These are phyloP conservation scores for Chelonus formosanus DNA, from an alignment of 2,888 invertebrate genomes.

Conservation along the genomic window DNA sequence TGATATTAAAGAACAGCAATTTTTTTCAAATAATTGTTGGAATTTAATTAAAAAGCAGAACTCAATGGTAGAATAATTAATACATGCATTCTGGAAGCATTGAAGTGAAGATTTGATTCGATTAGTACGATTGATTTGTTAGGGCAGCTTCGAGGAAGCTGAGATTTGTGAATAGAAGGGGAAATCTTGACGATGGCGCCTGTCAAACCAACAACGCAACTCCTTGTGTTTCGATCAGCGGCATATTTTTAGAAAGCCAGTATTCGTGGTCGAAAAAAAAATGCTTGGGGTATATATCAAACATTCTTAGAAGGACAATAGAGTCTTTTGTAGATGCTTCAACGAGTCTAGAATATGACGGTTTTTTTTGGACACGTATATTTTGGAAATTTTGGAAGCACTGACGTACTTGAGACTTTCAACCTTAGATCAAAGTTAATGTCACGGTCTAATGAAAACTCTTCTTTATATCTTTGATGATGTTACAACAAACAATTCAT, in stretches of 20 bases:
- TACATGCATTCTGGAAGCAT: background rate
- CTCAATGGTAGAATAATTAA: too few species aligned
- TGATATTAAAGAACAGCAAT: too few species aligned
- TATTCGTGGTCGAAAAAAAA: slow-evolving; percentile 18
- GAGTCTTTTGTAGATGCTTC: slow-evolving; percentile 32
- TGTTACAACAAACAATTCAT: too few species aligned
- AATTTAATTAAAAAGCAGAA: too few species aligned
- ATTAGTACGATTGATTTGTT: slow-evolving; percentile 25
- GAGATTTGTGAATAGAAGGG: slow-evolving; percentile 14
- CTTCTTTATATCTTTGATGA: background rate
- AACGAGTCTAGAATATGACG: slow-evolving; percentile 20
- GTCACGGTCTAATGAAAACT: background rate
- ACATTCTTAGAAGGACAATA: slow-evolving; percentile 28
- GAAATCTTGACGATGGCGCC: slow-evolving; percentile 32
- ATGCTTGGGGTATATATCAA: slow-evolving; percentile 10
- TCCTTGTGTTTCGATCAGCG: slow-evolving; percentile 31
- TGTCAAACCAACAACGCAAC: slow-evolving; percentile 31
- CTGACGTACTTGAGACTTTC: background rate
- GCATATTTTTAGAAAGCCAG: slow-evolving; percentile 34
- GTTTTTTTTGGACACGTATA: background rate
- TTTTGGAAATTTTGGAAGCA: slow-evolving; percentile 1
- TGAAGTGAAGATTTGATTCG: slow-evolving; percentile 10
- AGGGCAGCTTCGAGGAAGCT: slow-evolving; percentile 19
- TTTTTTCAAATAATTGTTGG: too few species aligned
- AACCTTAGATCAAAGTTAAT: slow-evolving; percentile 8